Evolutionary conservation across 1,140 invertebrate genomes (phyloP).

Genomic region (Apis mellifera): DNA sequence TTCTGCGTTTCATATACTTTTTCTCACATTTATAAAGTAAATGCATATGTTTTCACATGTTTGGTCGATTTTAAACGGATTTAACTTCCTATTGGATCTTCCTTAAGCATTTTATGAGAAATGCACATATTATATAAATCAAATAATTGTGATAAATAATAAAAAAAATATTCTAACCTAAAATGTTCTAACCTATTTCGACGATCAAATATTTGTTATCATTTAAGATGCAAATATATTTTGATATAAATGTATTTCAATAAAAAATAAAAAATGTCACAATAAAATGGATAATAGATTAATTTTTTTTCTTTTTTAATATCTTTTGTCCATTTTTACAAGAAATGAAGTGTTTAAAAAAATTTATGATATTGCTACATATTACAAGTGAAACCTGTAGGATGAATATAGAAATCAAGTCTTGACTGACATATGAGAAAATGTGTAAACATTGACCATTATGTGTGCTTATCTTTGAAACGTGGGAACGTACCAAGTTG

Average conservation of each 20-base stretch:
- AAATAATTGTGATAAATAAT: too few relatives aligned
- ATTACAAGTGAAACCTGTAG: neutral
- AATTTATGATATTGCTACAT: neutral
- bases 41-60: neutral
- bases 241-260: too few relatives aligned
- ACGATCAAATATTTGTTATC: neutral
- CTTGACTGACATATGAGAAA: neutral
- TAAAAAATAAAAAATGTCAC: too few relatives aligned
- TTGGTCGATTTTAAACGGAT: neutral
- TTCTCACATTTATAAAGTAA: conserved; percentile 50
- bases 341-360: too few relatives aligned
- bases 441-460: conserved; percentile 21
- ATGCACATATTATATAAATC: neutral
- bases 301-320: too few relatives aligned
- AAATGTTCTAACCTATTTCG: neutral
- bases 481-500: conserved; percentile 17
- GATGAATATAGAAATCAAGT: too few relatives aligned
- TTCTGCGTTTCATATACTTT: conserved; percentile 12
- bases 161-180: too few relatives aligned
- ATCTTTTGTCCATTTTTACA: too few relatives aligned
- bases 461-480: conserved; percentile 8
- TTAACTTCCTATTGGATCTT: neutral
- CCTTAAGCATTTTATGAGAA: neutral
- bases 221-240: neutral
- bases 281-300: too few relatives aligned